Evolutionary conservation across 2,888 invertebrate species (phyloP), one percentile per base, ranked within the genome.

Genomic region (Myopa tessellatipennis): DNA sequence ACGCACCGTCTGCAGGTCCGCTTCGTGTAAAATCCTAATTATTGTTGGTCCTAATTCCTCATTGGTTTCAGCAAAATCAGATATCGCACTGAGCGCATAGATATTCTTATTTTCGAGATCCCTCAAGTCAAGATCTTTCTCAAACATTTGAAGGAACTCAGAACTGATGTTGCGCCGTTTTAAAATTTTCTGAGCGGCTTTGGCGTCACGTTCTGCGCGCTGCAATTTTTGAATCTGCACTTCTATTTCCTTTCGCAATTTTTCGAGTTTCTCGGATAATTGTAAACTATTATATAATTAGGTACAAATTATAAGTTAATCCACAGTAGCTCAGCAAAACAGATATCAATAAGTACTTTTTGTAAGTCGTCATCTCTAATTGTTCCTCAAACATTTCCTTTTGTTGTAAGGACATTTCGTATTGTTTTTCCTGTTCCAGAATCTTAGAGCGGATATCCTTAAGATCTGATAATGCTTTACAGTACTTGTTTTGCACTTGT

Each of bases 81-180:
- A 87, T 14, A 93, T 84, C 69, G 91, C 89, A 82, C 92, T 91
- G 4, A 93, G 84, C 0, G 90, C 91, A 69, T 89, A 87, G 36
- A 90, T 89, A 83, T 93, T 93, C 18, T 91, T 90, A 79, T 92
- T 91, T 84, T 91, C 91, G n/a, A 93, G 82, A 82, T 92, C 92
- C 26, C 91, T 90, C 12, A 92, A 87, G 71, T 90, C 90, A 40
- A 93, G 89, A 80, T 93, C 93, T 83, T 84, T 84, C 52, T 88
- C 87, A 76, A 83, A 88, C 10, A 82, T 61, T 0, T 77, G 77
- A 38, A 89, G 77, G 76, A 82, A 88, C 0, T 87, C 85, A 0
- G 76, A 77, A 73, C 87, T 84, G 4, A 87, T 84, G 0, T 85
- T 83, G 10, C 84, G 83, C 58, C 87, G 85, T 16, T 83, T 85